phyloP scores from a whole-genome alignment of 2,888 invertebrate species.

The Apantesis nais region DNA sequence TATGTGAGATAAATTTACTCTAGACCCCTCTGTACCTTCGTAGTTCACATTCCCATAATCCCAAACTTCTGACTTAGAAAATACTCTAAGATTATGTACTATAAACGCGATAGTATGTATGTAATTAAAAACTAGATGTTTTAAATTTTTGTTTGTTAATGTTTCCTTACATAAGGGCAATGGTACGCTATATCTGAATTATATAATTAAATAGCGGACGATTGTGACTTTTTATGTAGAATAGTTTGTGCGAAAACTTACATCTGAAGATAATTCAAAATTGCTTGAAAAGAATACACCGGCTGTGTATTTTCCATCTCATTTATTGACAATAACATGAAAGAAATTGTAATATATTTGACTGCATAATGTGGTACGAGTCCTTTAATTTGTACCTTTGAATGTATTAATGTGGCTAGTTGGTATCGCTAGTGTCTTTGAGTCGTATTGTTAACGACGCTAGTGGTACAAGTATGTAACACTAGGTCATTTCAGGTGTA shows the following conservation, averaged over 20 bases:
- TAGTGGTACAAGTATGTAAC: constrained; percentile 2
- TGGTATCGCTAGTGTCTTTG: background rate
- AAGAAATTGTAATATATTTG: background rate
- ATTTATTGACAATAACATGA: background rate
- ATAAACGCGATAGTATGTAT: constrained; percentile 6
- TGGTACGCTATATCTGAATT: background rate
- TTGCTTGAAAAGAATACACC: background rate
- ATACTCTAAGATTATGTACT: background rate
- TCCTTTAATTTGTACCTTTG: constrained; percentile 4
- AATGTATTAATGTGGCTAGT: background rate
- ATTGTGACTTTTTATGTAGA: constrained; percentile 4
- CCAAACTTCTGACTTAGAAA: background rate
- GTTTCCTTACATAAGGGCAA: background rate
- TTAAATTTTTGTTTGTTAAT: constrained; percentile 10
- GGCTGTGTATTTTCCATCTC: background rate
- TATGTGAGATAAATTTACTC: no score
- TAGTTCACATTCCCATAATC: background rate
- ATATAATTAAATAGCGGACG: constrained; percentile 3
- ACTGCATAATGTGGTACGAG: background rate
- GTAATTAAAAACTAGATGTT: constrained; percentile 7
- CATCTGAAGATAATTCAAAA: background rate
- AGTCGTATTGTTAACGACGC: background rate
- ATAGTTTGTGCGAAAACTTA: constrained; percentile 14
- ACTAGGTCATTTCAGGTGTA: background rate
- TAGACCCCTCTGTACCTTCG: background rate